Base-by-base conservation (phyloP, 2,113 vertebrate species). In the Serilophus lunatus region DNA sequence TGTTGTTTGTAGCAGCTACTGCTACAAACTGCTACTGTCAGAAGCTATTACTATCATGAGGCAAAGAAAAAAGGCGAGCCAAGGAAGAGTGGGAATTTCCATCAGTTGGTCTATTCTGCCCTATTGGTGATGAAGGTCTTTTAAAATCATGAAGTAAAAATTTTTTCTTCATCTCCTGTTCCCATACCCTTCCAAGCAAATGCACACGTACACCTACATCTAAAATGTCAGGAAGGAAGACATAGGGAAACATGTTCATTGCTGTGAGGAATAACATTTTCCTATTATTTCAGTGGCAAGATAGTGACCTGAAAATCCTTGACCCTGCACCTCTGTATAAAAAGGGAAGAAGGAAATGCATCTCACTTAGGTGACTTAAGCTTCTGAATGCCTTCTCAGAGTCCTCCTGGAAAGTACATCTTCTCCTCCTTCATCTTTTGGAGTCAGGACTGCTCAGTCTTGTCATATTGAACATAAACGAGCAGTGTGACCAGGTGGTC, bases 131-230 rank as follows among this genome's bases (percentile, higher is more conserved):
- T 63, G 50, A 70, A 40, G 24, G 13, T 68, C 44, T 79, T 18
- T 79, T 61, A 50, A 66, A 82, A 51, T 11, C 9, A 10, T 9
- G 20, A 7, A 5, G 9, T 3, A 75, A 77, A 66, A 86, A 40
- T 12, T 10, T 8, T 42, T 45, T 66, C 42, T 63, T 81, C 35
- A 40, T 3, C 1, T 13, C 25, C 29, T 5, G 3, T 12, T 13
- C 18, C 53, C 22, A 23, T 18, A 33, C 6, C 31, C 51, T 29
- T 1, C 0, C 33, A 63, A 57, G 16, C 18, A 24, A 0, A 1
- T 33, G 18, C 9, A 22, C 13, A 1, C 7, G 6, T 31, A 56
- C 13, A 33, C 26, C 5, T 63, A 35, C 17, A n/a, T 29, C 18
- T 71, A 47, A 57, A 4, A 11, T 1, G 3, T 47, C 23, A 28